Conservation (phyloP, 2,888 invertebrate species). For the Chrysina gloriosa region DNA sequence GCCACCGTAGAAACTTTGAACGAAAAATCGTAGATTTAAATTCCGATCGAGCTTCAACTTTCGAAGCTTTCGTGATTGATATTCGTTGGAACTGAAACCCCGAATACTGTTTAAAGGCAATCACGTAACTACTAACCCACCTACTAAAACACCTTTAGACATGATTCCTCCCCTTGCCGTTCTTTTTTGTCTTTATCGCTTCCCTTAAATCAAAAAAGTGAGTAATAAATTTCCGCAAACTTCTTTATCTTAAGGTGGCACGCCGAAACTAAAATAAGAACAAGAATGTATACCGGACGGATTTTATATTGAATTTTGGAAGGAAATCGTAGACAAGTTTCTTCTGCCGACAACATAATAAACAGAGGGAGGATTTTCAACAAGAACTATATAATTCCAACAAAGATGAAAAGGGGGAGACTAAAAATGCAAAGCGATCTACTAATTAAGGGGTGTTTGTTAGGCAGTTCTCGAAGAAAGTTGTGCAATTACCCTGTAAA, state of each 20-base stretch:
- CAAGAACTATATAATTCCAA: too few relatives aligned
- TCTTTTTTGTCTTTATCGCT: conserved; percentile 9
- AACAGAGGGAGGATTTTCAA: too few relatives aligned
- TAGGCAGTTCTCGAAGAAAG: too few relatives aligned
- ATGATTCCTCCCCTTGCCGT: neutral
- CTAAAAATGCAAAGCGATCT: too few relatives aligned
- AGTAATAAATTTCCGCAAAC: conserved; percentile 14
- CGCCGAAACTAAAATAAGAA: conserved; percentile 10
- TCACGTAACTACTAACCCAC: conserved; percentile 34
- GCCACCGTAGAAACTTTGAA: conserved; percentile 8
- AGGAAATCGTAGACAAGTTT: too few relatives aligned
- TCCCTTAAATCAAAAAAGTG: conserved; percentile 6
- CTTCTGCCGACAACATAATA: too few relatives aligned
- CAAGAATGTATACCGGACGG: neutral
- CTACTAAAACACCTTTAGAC: conserved; percentile 25
- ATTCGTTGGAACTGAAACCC: conserved; percentile 21
- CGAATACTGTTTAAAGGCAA: conserved; percentile 18
- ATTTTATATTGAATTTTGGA: neutral
- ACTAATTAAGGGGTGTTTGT: too few relatives aligned
- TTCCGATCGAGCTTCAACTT: conserved; percentile 34
- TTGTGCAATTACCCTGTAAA: too few relatives aligned
- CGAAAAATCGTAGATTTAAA: conserved; percentile 22
- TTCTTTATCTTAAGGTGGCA: conserved; percentile 11
- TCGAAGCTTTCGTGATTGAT: conserved; percentile 36
- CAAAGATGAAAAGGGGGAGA: too few relatives aligned